Evolutionary conservation across 2,888 invertebrate species (phyloP), one percentile per base, ranked within the genome.

Genomic region (Lepidonotus clava): DNA sequence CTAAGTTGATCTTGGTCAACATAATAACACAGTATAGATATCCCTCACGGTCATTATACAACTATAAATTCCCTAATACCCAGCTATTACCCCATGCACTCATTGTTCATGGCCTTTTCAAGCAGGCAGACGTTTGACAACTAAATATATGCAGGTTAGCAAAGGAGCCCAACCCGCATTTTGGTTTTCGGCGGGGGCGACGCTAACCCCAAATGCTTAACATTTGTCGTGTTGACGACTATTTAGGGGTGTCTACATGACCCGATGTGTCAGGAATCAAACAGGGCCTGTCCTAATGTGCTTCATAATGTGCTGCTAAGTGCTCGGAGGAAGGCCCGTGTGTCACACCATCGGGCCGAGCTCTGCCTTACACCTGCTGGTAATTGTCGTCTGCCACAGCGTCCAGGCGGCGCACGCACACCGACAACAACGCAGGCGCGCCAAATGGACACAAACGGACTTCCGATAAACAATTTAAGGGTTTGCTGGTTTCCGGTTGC

Each of bases 291-390:
- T 32, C 61, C 61, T 61, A 61, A 61, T 61, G 61, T 61, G 61
- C 61, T 61, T 61, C 61, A 61, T 61, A 61, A 61, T 61, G 61
- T 61, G 61, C 28, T 61, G 61, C 61, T 61, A 61, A 61, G 61
- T 61, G 61, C n/a, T 61, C 28, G 28, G 24, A 1, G 61, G 61
- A 32, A 11, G 28, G 18, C 61, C 61, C 61, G 61, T 32, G 61
- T 61, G 61, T 61, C 61, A 61, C 38, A 34, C 71, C 71, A n/a
- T n/a, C 34, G 36, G 21, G 21, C 71, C 36, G 38, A 11, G 38
- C 71, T 21, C 71, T 36, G 71, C 38, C 36, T 38, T 71, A 38
- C 71, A 38, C 71, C 71, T 71, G 38, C 36, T 38, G n/a, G 18
- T 38, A 61, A 61, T 61, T 71, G 71, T 38, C 71, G 71, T 71